Evolutionary conservation across 2,888 invertebrate genomes (phyloP), one percentile per base, ranked within the genome.

Genomic region (Artemia sinica): DNA sequence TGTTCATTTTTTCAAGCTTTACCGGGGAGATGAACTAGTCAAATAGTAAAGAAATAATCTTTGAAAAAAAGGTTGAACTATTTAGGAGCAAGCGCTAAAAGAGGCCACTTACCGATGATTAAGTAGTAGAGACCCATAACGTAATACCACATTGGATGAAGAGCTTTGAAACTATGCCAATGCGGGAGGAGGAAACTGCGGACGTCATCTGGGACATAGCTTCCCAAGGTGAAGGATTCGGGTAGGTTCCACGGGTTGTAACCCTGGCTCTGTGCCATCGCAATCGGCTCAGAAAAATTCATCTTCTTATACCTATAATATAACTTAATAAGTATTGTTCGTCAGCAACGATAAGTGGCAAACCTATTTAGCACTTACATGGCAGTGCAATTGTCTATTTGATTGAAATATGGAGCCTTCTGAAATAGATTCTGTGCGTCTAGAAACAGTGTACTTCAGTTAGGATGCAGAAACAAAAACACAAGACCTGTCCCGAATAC

Each of bases 171-270:
- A 12, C 50, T 63, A 52, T 69, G 69, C 69, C 69, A 69, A n/a
- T 69, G 69, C 6, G 69, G 69, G 67, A 66, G 69, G 8, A 69
- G 50, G 69, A 69, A 69, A 49, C 58, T 49, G 49, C 69, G 66
- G 41, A 69, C 65, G 50, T 69, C 69, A 51, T 69, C 69, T 14
- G 69, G 69, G 11, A 66, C 69, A 14, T 65, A 69, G 41, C n/a
- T 13, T 48, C 52, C 66, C 12, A 69, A 41, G 48, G 69, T 69
- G 67, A 69, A 69, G 49, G 58, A 58, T 9, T 69, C 69, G 3
- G 69, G 69, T 48, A 69, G 13, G 6, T 10, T 12, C 69, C 69
- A 69, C 10, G 69, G 69, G 28, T 69, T 48, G 48, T 51, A 69
- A 9, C 50, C 49, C 18, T 69, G 69, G 18, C 51, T 49, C 50